Evolutionary conservation across 2,888 invertebrate genomes (phyloP), one percentile per base, ranked within the genome.

Genomic region (Melieria omissa): DNA sequence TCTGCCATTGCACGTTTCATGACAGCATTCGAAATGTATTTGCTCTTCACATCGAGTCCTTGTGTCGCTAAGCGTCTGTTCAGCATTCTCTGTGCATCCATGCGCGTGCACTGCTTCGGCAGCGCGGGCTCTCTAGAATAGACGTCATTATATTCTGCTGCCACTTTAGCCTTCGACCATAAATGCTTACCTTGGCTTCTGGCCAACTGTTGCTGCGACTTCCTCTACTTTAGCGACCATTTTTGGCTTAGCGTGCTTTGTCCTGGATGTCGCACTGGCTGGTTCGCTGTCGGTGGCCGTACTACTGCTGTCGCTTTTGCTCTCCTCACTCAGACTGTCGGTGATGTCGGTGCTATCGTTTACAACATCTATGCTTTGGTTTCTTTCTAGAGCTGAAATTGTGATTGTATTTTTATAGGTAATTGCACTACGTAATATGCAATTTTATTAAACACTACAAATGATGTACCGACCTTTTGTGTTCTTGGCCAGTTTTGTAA

Each of bases 331-430:
- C 0, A 82, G 77, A n/a, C 77, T 83, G 29, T 83, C 82, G 57
- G 82, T 81, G 0, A 79, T 73, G 62, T 83, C 83, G 1, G 83
- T 83, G 8, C 75, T 67, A 12, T 82, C 82, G 77, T 77, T 46
- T 52, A 29, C 44, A 29, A 29, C 29, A 29, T 29, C 29, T 29
- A 29, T 29, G 29, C 29, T 29, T 29, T 29, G 29, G 29, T 29
- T 29, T 29, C 29, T 29, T 29, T 29, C 29, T 29, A 29, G 29
- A 29, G 29, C 29, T 29, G 29, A 29, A 29, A 29, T 29, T 29
- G 29, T 29, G 29, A 29, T 29, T 29, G 29, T 2, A 29, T 29
- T 29, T 29, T 29, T 29, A 16, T 16, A 29, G 29, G 2, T 29
- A 29, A 29, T 29, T 29, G 29, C 29, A 29, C 29, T 29, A 29